These are phyloP conservation scores for Acrobasis suavella DNA, from an alignment of 2,888 invertebrate genomes.

Conservation along the genomic window DNA sequence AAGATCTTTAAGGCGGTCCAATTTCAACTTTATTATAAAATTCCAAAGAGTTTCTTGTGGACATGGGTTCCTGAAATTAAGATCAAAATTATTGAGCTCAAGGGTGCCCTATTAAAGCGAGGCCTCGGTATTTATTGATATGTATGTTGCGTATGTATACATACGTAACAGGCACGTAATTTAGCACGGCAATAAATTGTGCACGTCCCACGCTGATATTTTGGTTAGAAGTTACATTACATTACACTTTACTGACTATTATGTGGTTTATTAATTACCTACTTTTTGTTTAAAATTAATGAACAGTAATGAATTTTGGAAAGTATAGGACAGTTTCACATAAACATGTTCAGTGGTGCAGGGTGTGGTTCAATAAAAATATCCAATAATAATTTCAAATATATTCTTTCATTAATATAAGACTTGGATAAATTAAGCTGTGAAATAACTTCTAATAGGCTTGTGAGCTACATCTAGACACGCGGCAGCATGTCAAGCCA, in stretches of 20 bases:
- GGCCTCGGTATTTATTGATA: conserved; percentile 3
- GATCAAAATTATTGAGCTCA: conserved; percentile 6
- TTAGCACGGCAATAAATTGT: conserved; percentile 27
- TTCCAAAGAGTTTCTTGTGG: not conserved
- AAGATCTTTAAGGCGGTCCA: not conserved
- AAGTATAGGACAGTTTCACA: too few species aligned
- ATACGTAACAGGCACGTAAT: conserved; percentile 20
- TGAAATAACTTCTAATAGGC: too few species aligned
- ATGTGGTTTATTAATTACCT: not conserved
- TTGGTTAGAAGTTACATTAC: not conserved
- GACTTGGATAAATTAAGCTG: too few species aligned
- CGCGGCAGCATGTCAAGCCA: too few species aligned
- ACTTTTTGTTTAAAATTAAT: too few species aligned
- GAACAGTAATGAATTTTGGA: too few species aligned
- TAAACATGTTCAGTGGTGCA: too few species aligned
- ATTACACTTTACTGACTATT: conserved; percentile 9
- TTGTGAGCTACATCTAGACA: too few species aligned
- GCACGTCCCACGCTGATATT: conserved; percentile 17
- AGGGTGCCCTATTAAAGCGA: conserved; percentile 6
- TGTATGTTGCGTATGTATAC: not conserved
- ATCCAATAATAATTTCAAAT: too few species aligned
- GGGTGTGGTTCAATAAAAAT: too few species aligned
- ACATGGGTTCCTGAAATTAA: not conserved
- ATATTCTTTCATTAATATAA: too few species aligned
- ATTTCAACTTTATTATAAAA: not conserved